phyloP scores from a whole-genome alignment of 2,113 vertebrate species.

The Chascanopsetta lugubris region DNA sequence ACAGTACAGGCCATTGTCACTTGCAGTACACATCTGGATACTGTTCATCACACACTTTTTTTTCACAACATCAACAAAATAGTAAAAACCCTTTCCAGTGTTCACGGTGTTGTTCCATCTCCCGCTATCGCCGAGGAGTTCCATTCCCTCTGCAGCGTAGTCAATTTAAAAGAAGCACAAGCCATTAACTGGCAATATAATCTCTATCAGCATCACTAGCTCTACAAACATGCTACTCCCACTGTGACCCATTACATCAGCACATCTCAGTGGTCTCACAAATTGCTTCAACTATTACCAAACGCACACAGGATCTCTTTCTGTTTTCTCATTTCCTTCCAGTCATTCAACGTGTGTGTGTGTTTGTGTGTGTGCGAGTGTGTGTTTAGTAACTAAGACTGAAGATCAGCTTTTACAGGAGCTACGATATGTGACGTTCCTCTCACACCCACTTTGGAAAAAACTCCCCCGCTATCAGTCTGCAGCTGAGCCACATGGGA shows the following conservation, averaged over 20 bases:
- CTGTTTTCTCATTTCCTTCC: constrained; percentile 9
- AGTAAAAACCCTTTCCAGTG: constrained; percentile 7
- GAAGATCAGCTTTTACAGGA: constrained; percentile 47
- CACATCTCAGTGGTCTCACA: constrained; percentile 37
- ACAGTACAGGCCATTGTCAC: constrained; percentile 13
- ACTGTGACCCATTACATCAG: constrained; percentile 43
- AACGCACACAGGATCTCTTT: constrained; percentile 25
- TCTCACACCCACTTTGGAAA: constrained; percentile 21
- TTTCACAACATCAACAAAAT: too few relatives aligned
- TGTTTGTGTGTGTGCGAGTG: too few relatives aligned
- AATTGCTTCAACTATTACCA: constrained; percentile 40
- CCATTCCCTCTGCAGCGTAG: constrained; percentile 26
- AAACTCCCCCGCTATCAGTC: constrained; percentile 30
- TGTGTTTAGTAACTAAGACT: constrained; percentile 42
- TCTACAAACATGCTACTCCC: constrained; percentile 51
- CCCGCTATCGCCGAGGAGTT: constrained; percentile 5
- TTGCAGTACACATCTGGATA: not conserved
- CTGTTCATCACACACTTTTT: not conserved
- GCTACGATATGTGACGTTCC: constrained; percentile 29
- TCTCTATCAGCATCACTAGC: constrained; percentile 49
- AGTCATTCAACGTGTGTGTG: constrained; percentile 12
- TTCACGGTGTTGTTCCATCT: constrained; percentile 19
- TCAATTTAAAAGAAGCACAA: constrained; percentile 61
- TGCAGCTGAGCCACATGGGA: constrained; percentile 31
- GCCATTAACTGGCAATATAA: constrained; percentile 52